A percentile compares a stretch with the other conserved stretches of the same genome.
Conservation (phyloP, 2,797 vertebrate genomes). For the Lycodopsis pacificus region DNA sequence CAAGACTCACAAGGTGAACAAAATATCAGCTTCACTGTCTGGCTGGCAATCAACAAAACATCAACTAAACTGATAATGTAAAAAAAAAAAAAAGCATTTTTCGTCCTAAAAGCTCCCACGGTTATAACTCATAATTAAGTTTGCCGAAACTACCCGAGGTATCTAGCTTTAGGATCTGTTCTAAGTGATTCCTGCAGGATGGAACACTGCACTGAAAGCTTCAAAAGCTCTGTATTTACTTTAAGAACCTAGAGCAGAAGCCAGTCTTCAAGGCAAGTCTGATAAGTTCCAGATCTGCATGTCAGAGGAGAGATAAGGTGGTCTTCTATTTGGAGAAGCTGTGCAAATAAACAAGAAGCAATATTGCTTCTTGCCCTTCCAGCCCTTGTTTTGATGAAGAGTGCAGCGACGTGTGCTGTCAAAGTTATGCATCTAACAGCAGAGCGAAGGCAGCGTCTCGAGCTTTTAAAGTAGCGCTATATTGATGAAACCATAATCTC, state of each 20-base stretch:
- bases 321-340: slow-evolving; percentile 57
- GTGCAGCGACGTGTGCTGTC: slow-evolving; percentile 17
- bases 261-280: slow-evolving; percentile 48
- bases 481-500: slow-evolving; percentile 2
- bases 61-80: background rate
- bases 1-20: background rate
- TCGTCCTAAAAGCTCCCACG: background rate
- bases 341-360: slow-evolving; percentile 71
- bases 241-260: slow-evolving; percentile 51
- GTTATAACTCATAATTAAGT: slow-evolving; percentile 30
- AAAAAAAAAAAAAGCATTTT: background rate
- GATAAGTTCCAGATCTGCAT: slow-evolving; percentile 71
- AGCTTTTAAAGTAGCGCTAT: slow-evolving; percentile 21
- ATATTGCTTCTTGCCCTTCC: slow-evolving; percentile 29
- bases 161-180: slow-evolving; percentile 40
- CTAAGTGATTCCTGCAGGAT: slow-evolving; percentile 46
- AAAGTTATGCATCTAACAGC: slow-evolving; percentile 16
- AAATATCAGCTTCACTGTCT: background rate
- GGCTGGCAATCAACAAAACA: background rate
- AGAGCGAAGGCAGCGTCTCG: background rate
- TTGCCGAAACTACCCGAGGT: slow-evolving; percentile 28
- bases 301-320: slow-evolving; percentile 66
- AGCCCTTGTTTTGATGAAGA: slow-evolving; percentile 53
- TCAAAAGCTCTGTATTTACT: slow-evolving; percentile 66
- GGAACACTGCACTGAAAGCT: slow-evolving; percentile 31